A percentile compares a stretch with the other conserved stretches of the same genome.
Evolutionary conservation across 2,888 invertebrate species (phyloP).

Genomic region (Pristionchus arcanus): DNA sequence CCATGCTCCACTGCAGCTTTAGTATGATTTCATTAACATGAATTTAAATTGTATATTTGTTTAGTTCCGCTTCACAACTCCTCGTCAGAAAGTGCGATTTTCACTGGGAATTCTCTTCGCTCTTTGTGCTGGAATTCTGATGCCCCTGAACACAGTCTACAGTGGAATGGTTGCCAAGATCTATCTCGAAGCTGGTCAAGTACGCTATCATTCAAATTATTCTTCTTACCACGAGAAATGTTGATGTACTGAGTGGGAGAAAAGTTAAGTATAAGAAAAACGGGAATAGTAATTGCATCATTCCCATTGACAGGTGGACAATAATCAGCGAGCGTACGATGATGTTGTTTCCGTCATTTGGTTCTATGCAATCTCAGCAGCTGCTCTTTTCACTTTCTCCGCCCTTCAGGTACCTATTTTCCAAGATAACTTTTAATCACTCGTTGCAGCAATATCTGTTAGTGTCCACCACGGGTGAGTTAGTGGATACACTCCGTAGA

Average conservation of each 20-base stretch:
- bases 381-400: not conserved
- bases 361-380: not conserved
- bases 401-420: not conserved
- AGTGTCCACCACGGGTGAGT: not conserved
- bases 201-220: not conserved
- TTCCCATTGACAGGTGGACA: not conserved
- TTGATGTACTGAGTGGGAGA: not conserved
- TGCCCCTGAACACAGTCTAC: slow-evolving; percentile 18
- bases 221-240: not conserved
- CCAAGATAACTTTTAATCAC: not conserved
- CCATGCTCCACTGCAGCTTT: not conserved
- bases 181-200: not conserved
- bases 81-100: not conserved
- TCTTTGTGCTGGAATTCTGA: not conserved
- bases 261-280: not conserved
- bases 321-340: not conserved
- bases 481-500: not conserved
- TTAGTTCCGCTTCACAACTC: not conserved
- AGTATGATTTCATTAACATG: not conserved
- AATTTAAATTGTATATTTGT: not conserved
- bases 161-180: slow-evolving; percentile 16
- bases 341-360: not conserved
- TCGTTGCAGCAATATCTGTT: slow-evolving; percentile 36
- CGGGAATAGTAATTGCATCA: not conserved
- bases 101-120: not conserved